phyloP scores from a whole-genome alignment of 2,888 invertebrate species.

The Melangyna quadrimaculata region DNA sequence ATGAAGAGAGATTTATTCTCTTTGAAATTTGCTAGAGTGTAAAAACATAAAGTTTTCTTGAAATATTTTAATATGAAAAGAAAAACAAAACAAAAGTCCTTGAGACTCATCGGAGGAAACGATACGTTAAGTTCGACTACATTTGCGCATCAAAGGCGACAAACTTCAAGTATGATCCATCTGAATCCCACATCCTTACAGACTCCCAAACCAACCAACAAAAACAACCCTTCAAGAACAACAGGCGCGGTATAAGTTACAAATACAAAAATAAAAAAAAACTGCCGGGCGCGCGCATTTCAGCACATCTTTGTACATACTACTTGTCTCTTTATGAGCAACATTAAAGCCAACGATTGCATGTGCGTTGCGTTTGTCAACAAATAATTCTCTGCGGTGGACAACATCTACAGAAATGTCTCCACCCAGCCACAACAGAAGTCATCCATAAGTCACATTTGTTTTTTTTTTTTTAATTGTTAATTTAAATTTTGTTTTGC shows the following conservation, averaged over 20 bases:
- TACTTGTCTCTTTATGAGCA: constrained; percentile 38
- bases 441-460: constrained; percentile 40
- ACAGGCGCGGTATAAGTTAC: constrained; percentile 65
- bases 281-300: not conserved
- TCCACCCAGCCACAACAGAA: constrained; percentile 45
- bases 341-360: constrained; percentile 29
- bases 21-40: not conserved
- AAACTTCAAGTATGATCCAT: constrained; percentile 49
- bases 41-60: not conserved
- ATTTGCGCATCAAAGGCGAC: constrained; percentile 38
- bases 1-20: constrained; percentile 41
- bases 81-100: not conserved
- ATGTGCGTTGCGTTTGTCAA: constrained; percentile 20
- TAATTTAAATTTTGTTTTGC: constrained; percentile 36
- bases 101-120: constrained; percentile 18
- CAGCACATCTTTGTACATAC: constrained; percentile 27
- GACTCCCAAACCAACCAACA: constrained; percentile 23
- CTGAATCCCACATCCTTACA: constrained; percentile 51
- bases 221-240: constrained; percentile 40
- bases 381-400: constrained; percentile 40
- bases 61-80: constrained; percentile 6
- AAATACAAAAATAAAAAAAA: not conserved
- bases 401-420: constrained; percentile 48
- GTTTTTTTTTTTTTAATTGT: constrained; percentile 29
- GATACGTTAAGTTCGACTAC: constrained; percentile 29